Base-by-base conservation (phyloP, 1,140 invertebrate species). In the Drosophila kohkoa region DNA sequence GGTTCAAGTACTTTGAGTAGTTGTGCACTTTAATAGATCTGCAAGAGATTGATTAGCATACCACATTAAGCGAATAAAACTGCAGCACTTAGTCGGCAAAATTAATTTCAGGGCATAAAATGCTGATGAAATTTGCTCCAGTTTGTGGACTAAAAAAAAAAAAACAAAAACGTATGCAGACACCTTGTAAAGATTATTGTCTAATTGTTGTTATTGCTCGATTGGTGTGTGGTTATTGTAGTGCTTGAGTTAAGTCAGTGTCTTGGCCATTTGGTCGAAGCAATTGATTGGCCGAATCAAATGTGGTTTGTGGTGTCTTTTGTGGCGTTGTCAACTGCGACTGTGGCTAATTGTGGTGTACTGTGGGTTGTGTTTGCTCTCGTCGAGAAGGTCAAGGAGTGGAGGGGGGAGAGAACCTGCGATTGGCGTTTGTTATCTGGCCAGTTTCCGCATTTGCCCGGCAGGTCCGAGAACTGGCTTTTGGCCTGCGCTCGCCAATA, bases 361-460 rank as follows among this genome's bases (percentile, higher is more conserved):
- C 77, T 85, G 67, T n/a, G 20, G 3, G 15, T 52, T 55, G 52
- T 57, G 54, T 35, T 32, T 48, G 46, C 16, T 48, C 13, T 20
- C 15, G 5, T 16, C 6, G 25, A 13, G 82, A 87, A 87, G 83
- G 83, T 87, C 83, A 87, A 88, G 79, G 51, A 0, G 20, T 25
- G 3, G 20, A 20, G 54, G 55, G 60, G 70, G 59, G 60, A 20
- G 20, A 20, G 20, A 20, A 20, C 20, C 20, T 60, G 54, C 41
- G 11, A 3, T 6, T 15, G 46, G 59, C 54, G 55, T 69, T 67
- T 72, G 69, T 66, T 69, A 62, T 55, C 28, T 41, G 45, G 58
- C 75, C 72, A 83, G 83, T 88, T 87, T 88, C 85, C 85, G 85
- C 85, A 88, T 88, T 86, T 62, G 52, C 74, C 55, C 70, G 70